These are phyloP conservation scores for Carcina quercana DNA, from an alignment of 2,888 invertebrate species.

Conservation along the genomic window DNA sequence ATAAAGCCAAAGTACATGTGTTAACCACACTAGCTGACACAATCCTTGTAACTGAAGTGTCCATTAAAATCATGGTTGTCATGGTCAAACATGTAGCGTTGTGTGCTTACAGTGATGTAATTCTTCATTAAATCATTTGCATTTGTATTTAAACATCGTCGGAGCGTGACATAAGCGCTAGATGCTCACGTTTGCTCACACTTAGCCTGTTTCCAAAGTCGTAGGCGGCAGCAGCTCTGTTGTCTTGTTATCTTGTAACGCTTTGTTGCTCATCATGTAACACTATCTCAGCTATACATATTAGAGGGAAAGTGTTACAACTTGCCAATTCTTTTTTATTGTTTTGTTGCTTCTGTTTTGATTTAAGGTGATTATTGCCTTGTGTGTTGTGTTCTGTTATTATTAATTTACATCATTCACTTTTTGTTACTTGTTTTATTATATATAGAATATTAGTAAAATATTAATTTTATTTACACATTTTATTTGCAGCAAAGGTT, in stretches of 20 bases:
- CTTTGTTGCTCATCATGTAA: conserved; percentile 53
- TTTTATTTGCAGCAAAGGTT: too few relatives aligned
- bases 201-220: conserved; percentile 9
- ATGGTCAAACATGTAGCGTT: conserved; percentile 2
- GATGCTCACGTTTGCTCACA: conserved; percentile 16
- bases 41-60: too few relatives aligned
- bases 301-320: conserved; percentile 45
- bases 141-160: conserved; percentile 27
- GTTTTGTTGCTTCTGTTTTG: conserved; percentile 19
- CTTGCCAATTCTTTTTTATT: conserved; percentile 25
- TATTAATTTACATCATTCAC: too few relatives aligned
- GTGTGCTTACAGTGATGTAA: conserved; percentile 17
- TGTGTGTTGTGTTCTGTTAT: background rate
- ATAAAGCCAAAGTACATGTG: too few relatives aligned
- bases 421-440: too few relatives aligned
- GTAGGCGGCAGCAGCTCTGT: conserved; percentile 17
- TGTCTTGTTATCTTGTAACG: conserved; percentile 40
- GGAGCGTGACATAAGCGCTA: conserved; percentile 44
- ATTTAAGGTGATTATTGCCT: background rate
- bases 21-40: too few relatives aligned
- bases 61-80: conserved; percentile 1
- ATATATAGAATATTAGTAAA: too few relatives aligned
- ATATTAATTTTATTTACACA: too few relatives aligned
- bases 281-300: conserved; percentile 33
- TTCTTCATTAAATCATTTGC: conserved; percentile 27